These are phyloP conservation scores for Pyralis farinalis DNA, from an alignment of 2,888 invertebrate species.

Conservation along the genomic window DNA sequence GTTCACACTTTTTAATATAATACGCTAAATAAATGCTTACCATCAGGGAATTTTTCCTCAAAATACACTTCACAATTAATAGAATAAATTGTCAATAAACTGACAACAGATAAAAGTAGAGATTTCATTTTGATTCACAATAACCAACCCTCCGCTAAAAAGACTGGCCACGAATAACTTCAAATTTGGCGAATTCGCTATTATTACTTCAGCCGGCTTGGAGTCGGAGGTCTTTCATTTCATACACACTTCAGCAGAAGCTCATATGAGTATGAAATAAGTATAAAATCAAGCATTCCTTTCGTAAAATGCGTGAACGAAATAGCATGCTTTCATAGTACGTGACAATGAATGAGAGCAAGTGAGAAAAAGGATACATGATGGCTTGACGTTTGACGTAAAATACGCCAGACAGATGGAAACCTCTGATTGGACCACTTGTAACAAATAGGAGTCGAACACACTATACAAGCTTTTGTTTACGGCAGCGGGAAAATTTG, in stretches of 20 bases:
- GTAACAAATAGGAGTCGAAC: constrained; percentile 71
- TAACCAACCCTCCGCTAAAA: constrained; percentile 49
- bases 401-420: constrained; percentile 86
- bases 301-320: constrained; percentile 48
- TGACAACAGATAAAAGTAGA: constrained; percentile 77
- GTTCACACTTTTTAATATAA: constrained; percentile 22
- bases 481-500: constrained; percentile 42
- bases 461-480: constrained; percentile 51
- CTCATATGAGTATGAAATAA: constrained; percentile 31
- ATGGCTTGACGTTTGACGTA: constrained; percentile 43
- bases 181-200: constrained; percentile 60
- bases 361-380: constrained; percentile 37
- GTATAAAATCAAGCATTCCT: constrained; percentile 38
- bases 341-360: constrained; percentile 35
- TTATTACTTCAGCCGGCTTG: constrained; percentile 58
- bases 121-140: constrained; percentile 78
- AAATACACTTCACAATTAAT: constrained; percentile 86
- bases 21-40: constrained; percentile 77
- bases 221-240: constrained; percentile 29
- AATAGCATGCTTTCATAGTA: constrained; percentile 24
- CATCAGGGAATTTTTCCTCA: constrained; percentile 90
- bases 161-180: constrained; percentile 77
- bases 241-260: constrained; percentile 32
- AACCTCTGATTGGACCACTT: constrained; percentile 78
- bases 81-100: constrained; percentile 80